phyloP scores from a whole-genome alignment of 2,797 vertebrate genomes.

The Parauchenoglanis ngamensis region DNA sequence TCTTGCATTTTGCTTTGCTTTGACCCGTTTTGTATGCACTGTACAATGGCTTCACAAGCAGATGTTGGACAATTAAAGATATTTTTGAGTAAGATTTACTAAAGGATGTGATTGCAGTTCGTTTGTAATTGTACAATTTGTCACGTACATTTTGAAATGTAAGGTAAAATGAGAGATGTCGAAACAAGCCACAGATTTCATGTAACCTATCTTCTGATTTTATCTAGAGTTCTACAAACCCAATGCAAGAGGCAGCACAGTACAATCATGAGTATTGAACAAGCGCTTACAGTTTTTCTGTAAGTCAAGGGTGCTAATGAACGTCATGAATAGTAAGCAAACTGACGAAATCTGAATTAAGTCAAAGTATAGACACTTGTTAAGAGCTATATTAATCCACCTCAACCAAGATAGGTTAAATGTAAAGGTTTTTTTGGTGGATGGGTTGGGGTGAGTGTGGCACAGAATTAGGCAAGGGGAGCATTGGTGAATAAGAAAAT shows the following conservation, averaged over 20 bases:
- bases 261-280: neutral
- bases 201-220: neutral
- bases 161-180: constrained; percentile 59
- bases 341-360: neutral
- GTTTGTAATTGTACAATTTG: constrained; percentile 88
- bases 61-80: constrained; percentile 97
- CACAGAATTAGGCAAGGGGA: neutral
- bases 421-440: neutral
- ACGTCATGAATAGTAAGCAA: neutral
- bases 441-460: neutral
- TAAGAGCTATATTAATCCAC: neutral
- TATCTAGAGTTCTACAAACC: neutral
- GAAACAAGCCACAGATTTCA: constrained; percentile 47
- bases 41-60: constrained; percentile 94
- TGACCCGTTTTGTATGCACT: constrained; percentile 93
- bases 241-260: neutral
- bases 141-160: constrained; percentile 66
- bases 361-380: neutral
- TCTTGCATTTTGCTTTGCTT: constrained; percentile 98
- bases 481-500: neutral
- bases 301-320: neutral
- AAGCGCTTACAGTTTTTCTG: neutral
- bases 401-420: neutral
- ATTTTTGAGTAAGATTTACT: constrained; percentile 93
- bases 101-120: constrained; percentile 96